These are phyloP conservation scores for Sciaenops ocellatus DNA, from an alignment of 2,797 vertebrate species.

Conservation along the genomic window DNA sequence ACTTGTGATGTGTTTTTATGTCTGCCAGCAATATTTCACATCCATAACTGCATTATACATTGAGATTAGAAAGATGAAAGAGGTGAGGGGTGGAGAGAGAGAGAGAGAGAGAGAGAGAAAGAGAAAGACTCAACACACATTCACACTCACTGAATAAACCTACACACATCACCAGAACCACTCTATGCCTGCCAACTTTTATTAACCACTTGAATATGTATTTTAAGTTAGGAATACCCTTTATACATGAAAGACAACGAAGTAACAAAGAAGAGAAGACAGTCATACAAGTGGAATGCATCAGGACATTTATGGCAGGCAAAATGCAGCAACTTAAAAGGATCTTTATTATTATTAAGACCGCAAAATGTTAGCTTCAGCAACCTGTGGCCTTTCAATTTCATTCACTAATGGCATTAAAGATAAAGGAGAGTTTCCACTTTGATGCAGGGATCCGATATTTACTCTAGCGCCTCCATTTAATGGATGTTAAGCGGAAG, in stretches of 20 bases:
- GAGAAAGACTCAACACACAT: constrained; percentile 10
- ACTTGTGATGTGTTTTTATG: constrained; percentile 49
- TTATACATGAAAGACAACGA: neutral
- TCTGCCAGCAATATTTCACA: constrained; percentile 54
- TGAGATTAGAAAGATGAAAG: constrained; percentile 54
- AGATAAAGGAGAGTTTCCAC: neutral
- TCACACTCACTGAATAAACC: neutral
- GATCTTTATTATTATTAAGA: neutral
- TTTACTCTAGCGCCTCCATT: neutral
- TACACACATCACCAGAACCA: neutral
- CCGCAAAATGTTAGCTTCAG: neutral
- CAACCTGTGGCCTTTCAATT: neutral
- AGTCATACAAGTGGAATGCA: neutral
- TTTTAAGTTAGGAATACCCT: neutral
- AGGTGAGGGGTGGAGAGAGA: constrained; percentile 21
- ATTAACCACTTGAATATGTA: neutral
- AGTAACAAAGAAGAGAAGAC: neutral
- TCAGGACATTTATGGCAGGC: neutral
- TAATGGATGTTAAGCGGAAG: no score
- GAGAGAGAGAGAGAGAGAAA: constrained; percentile 36
- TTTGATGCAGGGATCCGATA: neutral
- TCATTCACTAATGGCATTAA: neutral
- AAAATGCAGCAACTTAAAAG: neutral
- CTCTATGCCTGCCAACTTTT: neutral
- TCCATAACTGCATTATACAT: constrained; percentile 57